Evolutionary conservation across 2,113 vertebrate species (phyloP).

Genomic region (Chaetodon trifascialis): DNA sequence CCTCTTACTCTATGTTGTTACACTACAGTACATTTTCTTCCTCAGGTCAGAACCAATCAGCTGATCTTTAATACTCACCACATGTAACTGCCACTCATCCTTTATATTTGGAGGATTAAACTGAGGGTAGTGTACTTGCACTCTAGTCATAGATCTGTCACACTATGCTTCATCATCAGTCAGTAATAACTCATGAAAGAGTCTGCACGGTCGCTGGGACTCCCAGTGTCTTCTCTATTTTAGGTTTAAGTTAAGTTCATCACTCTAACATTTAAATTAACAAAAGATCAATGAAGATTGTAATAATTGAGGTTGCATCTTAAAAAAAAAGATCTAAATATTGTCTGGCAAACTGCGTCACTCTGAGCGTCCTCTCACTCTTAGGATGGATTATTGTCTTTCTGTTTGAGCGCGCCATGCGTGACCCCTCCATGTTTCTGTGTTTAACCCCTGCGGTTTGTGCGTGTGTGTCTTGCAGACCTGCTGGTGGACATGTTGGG

Average conservation of each 20-base stretch:
- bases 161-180: slow-evolving; percentile 12
- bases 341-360: neutral
- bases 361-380: neutral
- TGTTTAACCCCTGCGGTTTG: slow-evolving; percentile 13
- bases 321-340: neutral
- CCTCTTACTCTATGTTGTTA: neutral
- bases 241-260: neutral
- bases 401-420: neutral
- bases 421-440: neutral
- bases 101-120: slow-evolving; percentile 21
- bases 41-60: neutral
- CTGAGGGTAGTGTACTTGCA: neutral
- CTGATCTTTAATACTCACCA: neutral
- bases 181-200: slow-evolving; percentile 32
- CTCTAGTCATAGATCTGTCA: slow-evolving; percentile 31
- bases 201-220: slow-evolving; percentile 18
- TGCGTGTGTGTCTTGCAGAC: slow-evolving; percentile 83
- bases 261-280: neutral
- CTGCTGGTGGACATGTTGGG: slow-evolving; percentile 97
- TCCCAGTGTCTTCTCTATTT: slow-evolving; percentile 29
- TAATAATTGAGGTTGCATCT: neutral
- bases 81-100: slow-evolving; percentile 13
- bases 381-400: neutral
- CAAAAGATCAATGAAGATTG: neutral
- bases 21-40: neutral